Percentiles rank a stretch among this genome's conserved stretches.
phyloP scores from a whole-genome alignment of 2,797 vertebrate genomes.

The Semaprochilodus insignis region DNA sequence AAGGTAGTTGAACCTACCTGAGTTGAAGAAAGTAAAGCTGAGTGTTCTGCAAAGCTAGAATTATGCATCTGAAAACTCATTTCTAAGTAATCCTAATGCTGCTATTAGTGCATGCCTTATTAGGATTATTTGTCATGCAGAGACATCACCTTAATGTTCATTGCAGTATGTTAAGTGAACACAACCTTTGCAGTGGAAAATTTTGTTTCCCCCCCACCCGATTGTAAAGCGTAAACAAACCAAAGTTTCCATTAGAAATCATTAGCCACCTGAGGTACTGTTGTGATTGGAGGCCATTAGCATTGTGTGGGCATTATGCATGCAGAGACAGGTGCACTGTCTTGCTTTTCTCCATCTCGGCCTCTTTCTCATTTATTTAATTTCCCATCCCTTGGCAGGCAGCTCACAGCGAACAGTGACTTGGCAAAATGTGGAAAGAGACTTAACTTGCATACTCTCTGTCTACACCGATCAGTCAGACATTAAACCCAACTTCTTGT shows the following conservation, averaged over 20 bases:
- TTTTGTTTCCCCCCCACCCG: not conserved
- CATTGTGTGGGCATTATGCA: slow-evolving; percentile 3
- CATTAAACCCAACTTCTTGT: too few species aligned
- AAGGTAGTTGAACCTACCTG: not conserved
- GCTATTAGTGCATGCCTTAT: not conserved
- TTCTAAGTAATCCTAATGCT: not conserved
- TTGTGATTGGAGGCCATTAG: slow-evolving; percentile 36
- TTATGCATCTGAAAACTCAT: not conserved
- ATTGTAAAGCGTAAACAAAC: slow-evolving; percentile 28
- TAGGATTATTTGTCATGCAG: not conserved
- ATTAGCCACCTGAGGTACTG: slow-evolving; percentile 32
- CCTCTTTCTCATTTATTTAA: not conserved
- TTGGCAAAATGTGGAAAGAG: not conserved
- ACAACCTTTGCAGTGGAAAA: not conserved
- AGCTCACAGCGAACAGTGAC: not conserved
- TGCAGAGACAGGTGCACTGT: not conserved
- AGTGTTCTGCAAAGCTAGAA: not conserved
- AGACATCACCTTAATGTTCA: not conserved
- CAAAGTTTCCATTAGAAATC: slow-evolving; percentile 30
- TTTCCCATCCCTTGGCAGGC: not conserved
- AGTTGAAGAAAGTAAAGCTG: not conserved
- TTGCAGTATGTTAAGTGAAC: not conserved
- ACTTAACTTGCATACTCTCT: too few species aligned
- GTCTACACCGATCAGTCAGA: too few species aligned
- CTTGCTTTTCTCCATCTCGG: not conserved